Evolutionary conservation across 2,113 vertebrate species (phyloP), one percentile per base, ranked within the genome.

Genomic region (Scartelaos histophorus): DNA sequence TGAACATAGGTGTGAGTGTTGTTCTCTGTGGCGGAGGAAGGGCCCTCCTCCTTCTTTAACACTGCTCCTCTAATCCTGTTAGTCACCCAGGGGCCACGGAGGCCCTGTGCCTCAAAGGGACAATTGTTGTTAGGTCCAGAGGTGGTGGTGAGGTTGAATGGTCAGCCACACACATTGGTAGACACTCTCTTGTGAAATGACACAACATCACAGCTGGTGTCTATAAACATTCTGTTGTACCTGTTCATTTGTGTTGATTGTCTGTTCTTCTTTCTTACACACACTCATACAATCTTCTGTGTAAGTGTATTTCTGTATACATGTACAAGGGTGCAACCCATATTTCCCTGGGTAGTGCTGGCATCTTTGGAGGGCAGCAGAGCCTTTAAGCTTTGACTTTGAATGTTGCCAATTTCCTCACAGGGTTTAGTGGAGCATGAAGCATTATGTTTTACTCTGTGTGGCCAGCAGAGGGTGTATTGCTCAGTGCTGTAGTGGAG

Each of bases 1-100:
- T 87, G 83, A 80, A 69, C 82, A 78, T 72, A 87, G 70, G 67
- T 67, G 29, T 29, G 22, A 74, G 76, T 84, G 86, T 84, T 77
- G 81, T 70, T 81, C 76, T 54, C 85, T 81, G 83, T 87, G 66
- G 77, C 79, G 57, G n/a, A 66, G 81, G 84, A 83, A 81, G 78
- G 62, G 77, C 67, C 68, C 78, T 78, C 76, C 68, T 85, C 77
- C 71, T 74, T 66, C 78, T 70, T 83, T 54, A 80, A 77, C 74
- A 68, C 62, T 51, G 76, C 70, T 74, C 69, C 70, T 79, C 81
- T 92, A 91, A 93, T 92, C 90, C 88, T 88, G 86, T 93, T 89
- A 91, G 91, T 64, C 34, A 43, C 19, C 25, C 11, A 67, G 58
- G 71, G 79, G 57, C 71, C 58, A 57, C 15, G 49, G 67, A 71